These are phyloP conservation scores for Cyprinella venusta DNA, from an alignment of 2,797 vertebrate genomes.

Conservation along the genomic window DNA sequence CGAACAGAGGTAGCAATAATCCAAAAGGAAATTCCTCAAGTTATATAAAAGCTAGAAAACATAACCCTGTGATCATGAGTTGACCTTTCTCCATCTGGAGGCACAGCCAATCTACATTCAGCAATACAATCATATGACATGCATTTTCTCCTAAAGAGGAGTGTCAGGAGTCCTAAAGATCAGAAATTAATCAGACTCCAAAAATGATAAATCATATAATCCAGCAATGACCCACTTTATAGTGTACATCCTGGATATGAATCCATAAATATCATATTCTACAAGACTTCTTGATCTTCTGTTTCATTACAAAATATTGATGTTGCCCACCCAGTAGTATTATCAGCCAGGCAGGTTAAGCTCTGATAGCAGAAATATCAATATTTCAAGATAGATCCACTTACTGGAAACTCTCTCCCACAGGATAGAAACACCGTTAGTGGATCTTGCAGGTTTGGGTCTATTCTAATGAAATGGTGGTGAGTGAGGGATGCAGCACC, in stretches of 20 bases:
- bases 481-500: neutral
- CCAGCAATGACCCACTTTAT: constrained; percentile 30
- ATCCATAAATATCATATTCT: neutral
- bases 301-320: neutral
- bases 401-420: neutral
- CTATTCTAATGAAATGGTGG: constrained; percentile 36
- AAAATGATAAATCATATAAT: constrained; percentile 46
- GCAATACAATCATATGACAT: neutral
- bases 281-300: neutral
- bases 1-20: constrained; percentile 30
- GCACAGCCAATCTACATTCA: constrained; percentile 1
- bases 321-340: neutral
- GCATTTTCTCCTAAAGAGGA: neutral
- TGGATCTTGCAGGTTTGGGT: neutral
- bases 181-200: constrained; percentile 27
- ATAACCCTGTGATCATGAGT: constrained; percentile 8
- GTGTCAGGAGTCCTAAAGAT: neutral
- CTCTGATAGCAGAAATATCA: neutral
- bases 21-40: constrained; percentile 27
- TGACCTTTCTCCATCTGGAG: constrained; percentile 13
- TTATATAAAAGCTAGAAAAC: constrained; percentile 38
- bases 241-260: neutral
- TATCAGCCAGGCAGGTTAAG: neutral
- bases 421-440: neutral
- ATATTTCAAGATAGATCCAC: neutral